A percentile compares a stretch with the other conserved stretches of the same genome.
phyloP scores from a whole-genome alignment of 1,140 invertebrate species.

The Leptinotarsa defecta region DNA sequence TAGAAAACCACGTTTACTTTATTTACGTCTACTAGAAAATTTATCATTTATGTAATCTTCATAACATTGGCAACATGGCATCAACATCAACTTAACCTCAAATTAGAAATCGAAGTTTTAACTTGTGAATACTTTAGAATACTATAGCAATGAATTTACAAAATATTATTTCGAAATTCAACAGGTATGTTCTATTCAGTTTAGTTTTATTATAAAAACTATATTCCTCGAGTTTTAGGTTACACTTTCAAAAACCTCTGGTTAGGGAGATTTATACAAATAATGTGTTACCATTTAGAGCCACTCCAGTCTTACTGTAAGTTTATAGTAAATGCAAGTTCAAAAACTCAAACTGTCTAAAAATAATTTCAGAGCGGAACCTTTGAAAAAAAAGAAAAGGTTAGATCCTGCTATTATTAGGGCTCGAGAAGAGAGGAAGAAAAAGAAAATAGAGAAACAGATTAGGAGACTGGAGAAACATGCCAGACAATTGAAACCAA shows the following conservation, averaged over 20 bases:
- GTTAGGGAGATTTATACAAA: constrained; percentile 20
- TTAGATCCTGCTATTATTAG: constrained; percentile 79
- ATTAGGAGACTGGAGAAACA: constrained; percentile 79
- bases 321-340: neutral
- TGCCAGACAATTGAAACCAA: constrained; percentile 78
- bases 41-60: too few species aligned
- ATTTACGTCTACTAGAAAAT: too few species aligned
- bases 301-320: constrained; percentile 22
- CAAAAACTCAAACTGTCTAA: neutral
- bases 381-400: constrained; percentile 86
- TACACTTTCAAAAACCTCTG: constrained; percentile 12
- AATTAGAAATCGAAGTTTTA: neutral
- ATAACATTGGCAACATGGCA: too few species aligned
- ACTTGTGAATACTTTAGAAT: neutral
- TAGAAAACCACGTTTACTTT: too few species aligned
- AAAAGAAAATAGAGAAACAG: constrained; percentile 80
- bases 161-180: neutral
- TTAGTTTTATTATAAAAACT: neutral
- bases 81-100: too few species aligned
- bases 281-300: constrained; percentile 4
- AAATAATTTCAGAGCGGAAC: constrained; percentile 69
- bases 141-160: neutral
- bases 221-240: neutral
- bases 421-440: constrained; percentile 77
- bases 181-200: neutral